Evolutionary conservation across 2,888 invertebrate species (phyloP).

Genomic region (Hololepta plana): DNA sequence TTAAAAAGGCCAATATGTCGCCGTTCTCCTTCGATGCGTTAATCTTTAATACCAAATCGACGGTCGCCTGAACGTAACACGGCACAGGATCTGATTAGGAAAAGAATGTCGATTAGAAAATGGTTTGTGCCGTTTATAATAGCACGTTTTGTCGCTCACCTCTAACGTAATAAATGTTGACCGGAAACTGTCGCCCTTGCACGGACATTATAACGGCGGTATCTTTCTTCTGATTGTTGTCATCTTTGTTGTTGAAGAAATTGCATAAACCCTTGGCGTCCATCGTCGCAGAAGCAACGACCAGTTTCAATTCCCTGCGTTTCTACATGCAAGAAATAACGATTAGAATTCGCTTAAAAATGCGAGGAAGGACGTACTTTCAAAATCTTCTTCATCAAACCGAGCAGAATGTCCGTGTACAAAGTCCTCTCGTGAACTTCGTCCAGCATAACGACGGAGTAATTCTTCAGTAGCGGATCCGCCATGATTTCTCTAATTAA

Average conservation of each 20-base stretch:
- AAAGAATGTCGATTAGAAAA: not conserved
- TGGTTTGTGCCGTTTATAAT: not conserved
- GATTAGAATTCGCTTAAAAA: not conserved
- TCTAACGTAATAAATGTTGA: constrained; percentile 65
- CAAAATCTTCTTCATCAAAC: constrained; percentile 80
- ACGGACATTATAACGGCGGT: constrained; percentile 72
- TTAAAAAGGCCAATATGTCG: constrained; percentile 83
- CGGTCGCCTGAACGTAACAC: constrained; percentile 73
- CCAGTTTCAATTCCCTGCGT: constrained; percentile 60
- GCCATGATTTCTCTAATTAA: constrained; percentile 85
- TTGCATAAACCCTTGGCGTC: constrained; percentile 73
- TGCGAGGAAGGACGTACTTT: constrained; percentile 30
- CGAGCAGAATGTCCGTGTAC: constrained; percentile 86
- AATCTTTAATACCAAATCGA: constrained; percentile 79
- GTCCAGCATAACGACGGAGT: constrained; percentile 76
- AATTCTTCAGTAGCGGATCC: constrained; percentile 80
- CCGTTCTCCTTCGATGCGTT: constrained; percentile 68
- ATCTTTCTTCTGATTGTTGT: constrained; percentile 31
- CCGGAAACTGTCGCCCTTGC: constrained; percentile 75
- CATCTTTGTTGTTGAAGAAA: constrained; percentile 48
- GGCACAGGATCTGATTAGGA: constrained; percentile 56
- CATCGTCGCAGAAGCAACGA: constrained; percentile 90
- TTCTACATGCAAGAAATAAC: constrained; percentile 32
- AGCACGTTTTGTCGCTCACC: constrained; percentile 26
- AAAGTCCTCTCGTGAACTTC: constrained; percentile 92